Evolutionary conservation across 1,140 invertebrate species (phyloP).

Genomic region (Tetramorium parvispinum): DNA sequence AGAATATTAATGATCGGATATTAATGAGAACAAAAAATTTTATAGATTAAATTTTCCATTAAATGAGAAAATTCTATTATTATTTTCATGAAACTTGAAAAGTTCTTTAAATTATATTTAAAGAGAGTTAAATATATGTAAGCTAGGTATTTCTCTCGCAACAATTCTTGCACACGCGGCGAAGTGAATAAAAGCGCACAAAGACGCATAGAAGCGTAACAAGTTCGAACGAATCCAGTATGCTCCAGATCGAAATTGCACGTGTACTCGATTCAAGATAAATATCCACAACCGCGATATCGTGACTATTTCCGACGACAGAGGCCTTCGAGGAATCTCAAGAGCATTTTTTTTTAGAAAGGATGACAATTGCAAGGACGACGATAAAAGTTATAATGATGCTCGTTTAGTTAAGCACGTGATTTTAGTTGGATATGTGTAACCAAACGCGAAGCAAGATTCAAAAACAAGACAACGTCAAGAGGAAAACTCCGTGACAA

Average conservation of each 20-base stretch:
- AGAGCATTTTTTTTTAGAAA: not conserved
- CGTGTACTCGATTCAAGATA: conserved; percentile 8
- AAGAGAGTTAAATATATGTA: not conserved
- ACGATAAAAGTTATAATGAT: conserved; percentile 23
- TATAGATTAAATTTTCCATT: not conserved
- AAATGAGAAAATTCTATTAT: not conserved
- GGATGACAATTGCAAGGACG: not conserved
- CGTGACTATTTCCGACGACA: conserved; percentile 4
- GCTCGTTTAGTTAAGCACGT: conserved; percentile 1
- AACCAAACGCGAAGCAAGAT: not conserved
- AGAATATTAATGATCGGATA: not conserved
- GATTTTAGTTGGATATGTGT: not conserved
- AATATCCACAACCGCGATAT: conserved; percentile 20
- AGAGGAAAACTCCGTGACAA: conserved; percentile 11
- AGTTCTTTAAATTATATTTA: not conserved
- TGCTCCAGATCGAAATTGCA: not conserved
- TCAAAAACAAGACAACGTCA: conserved; percentile 38
- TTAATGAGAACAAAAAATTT: not conserved
- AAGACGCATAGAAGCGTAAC: conserved; percentile 3
- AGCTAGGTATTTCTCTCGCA: not conserved
- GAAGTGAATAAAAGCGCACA: conserved; percentile 9
- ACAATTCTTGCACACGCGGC: not conserved
- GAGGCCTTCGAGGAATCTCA: not conserved
- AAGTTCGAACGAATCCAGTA: not conserved
- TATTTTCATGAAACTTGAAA: not conserved